phyloP scores from a whole-genome alignment of 2,888 invertebrate species.

The Carpatolechia fugitivella region DNA sequence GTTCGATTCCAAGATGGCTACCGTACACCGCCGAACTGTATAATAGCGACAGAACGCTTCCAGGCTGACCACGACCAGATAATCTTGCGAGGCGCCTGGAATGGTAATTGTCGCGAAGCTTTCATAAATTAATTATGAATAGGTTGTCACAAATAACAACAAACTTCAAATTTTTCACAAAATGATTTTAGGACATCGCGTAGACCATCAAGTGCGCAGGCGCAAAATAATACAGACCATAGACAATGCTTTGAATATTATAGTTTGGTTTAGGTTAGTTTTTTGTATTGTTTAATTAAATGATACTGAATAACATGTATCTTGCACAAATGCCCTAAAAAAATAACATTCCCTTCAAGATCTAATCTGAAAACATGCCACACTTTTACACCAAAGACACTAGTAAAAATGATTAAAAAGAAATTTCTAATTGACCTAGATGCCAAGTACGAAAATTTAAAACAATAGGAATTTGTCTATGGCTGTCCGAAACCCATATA shows the following conservation, averaged over 20 bases:
- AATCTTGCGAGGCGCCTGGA: conserved; percentile 72
- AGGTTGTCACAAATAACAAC: conserved; percentile 77
- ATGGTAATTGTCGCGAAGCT: conserved; percentile 72
- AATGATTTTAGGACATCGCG: conserved; percentile 76
- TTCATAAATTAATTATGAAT: conserved; percentile 75
- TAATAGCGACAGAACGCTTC: conserved; percentile 71
- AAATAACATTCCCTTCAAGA: too few relatives aligned
- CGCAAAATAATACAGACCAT: conserved; percentile 78
- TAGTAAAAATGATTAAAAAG: too few relatives aligned
- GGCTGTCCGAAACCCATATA: neutral
- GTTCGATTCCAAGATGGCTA: conserved; percentile 84
- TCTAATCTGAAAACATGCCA: too few relatives aligned
- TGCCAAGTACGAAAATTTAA: neutral
- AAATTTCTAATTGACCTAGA: neutral
- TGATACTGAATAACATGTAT: neutral
- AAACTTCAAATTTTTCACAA: conserved; percentile 79
- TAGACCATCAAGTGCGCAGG: conserved; percentile 78
- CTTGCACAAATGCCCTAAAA: too few relatives aligned
- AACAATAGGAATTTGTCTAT: neutral
- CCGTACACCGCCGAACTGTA: conserved; percentile 78
- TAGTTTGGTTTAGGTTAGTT: neutral
- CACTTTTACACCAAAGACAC: too few relatives aligned
- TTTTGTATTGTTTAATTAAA: conserved; percentile 20
- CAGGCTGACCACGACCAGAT: conserved; percentile 69
- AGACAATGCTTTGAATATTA: conserved; percentile 46